Evolutionary conservation across 2,113 vertebrate genomes (phyloP), one percentile per base, ranked within the genome.

Genomic region (Glaucomys volans): DNA sequence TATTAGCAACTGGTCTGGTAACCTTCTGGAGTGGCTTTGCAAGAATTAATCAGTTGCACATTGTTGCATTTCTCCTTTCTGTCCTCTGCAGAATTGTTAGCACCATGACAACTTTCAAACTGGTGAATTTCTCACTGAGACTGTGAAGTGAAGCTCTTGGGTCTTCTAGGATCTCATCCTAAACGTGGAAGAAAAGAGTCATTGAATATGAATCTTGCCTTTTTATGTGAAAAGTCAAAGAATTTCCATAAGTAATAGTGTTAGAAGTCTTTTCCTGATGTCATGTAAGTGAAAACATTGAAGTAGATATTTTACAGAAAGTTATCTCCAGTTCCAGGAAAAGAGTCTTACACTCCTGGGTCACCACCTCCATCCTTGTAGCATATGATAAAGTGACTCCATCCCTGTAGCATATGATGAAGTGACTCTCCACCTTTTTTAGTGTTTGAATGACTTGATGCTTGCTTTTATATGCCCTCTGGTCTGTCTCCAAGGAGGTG

Each of bases 121-220:
- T 40, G 14, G 42, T 37, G 76, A 30, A 42, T 54, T 14, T 64
- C 71, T 30, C 42, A 71, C 62, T 81, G 26, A 62, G 30, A 86
- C 75, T 91, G 66, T 22, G 13, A 89, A 93, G 9, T 77, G 40
- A 93, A 88, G 52, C 22, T 42, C 47, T 26, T 50, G 54, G 17
- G 17, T 77, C 37, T 44, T 86, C n/a, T 82, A 52, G 64, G 74
- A 59, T 79, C 69, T 87, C 85, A 74, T 37, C 89, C 59, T 40
- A 91, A 86, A 13, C 37, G 5, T 35, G 8, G 42, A 77, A 92
- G 54, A 81, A 92, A 64, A 35, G 47, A n/a, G 50, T 85, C 57
- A 67, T 85, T 82, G 30, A 54, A 67, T 76, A 57, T 85, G 82
- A 89, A 94, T 90, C 66, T 75, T 94, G 52, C 71, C n/a, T 42